Evolutionary conservation across 2,888 invertebrate genomes (phyloP).

Genomic region (Hipparchia sbordonii): DNA sequence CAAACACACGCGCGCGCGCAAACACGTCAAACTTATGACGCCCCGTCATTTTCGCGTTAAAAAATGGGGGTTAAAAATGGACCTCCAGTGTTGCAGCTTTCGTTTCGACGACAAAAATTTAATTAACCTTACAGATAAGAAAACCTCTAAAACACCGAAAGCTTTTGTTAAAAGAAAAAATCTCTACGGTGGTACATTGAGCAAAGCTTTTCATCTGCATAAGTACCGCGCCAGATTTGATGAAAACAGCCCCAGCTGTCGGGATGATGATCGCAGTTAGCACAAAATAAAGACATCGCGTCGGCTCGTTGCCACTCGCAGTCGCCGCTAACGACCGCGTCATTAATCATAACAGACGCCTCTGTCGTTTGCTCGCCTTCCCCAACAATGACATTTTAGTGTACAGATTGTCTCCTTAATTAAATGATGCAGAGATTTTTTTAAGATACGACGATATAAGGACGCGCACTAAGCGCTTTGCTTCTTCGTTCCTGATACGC

Average conservation of each 20-base stretch:
- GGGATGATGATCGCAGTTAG: constrained; percentile 58
- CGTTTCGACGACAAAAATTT: neutral
- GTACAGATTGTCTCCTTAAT: neutral
- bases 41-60: too few relatives aligned
- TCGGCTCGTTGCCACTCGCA: constrained; percentile 59
- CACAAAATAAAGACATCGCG: constrained; percentile 62
- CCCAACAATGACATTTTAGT: constrained; percentile 17
- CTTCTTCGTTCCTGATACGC: too few relatives aligned
- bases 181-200: neutral
- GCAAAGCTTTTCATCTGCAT: constrained; percentile 28
- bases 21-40: too few relatives aligned
- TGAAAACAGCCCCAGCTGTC: constrained; percentile 46
- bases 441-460: too few relatives aligned
- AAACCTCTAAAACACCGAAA: neutral
- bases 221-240: constrained; percentile 44
- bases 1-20: too few relatives aligned
- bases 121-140: neutral
- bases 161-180: neutral
- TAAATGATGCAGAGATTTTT: too few relatives aligned
- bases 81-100: too few relatives aligned
- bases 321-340: constrained; percentile 61
- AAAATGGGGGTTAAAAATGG: too few relatives aligned
- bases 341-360: constrained; percentile 55
- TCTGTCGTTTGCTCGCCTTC: constrained; percentile 59
- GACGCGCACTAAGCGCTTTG: too few relatives aligned